Conservation (phyloP, 1,140 invertebrate genomes). For the Drosophila pandora region DNA sequence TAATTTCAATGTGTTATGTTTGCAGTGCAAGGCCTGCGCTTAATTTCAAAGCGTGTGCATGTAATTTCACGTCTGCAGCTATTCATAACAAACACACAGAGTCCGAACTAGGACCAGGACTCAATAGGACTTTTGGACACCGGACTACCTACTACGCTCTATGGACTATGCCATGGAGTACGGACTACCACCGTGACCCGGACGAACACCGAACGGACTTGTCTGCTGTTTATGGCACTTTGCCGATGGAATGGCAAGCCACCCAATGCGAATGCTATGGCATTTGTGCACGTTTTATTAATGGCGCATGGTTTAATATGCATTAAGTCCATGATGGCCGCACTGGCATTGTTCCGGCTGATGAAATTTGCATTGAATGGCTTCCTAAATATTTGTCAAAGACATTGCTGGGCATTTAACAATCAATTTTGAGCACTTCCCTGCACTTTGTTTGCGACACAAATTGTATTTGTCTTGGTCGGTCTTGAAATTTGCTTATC, state of each 20-base stretch:
- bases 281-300: constrained; percentile 75
- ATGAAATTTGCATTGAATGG: constrained; percentile 53
- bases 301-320: constrained; percentile 56
- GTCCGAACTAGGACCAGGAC: constrained; percentile 26
- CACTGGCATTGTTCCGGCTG: constrained; percentile 44
- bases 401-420: constrained; percentile 49
- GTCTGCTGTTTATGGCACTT: constrained; percentile 54
- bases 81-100: constrained; percentile 60
- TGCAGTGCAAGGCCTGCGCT: constrained; percentile 15
- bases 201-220: constrained; percentile 24
- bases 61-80: constrained; percentile 57
- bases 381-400: constrained; percentile 52
- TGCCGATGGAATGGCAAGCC: constrained; percentile 34
- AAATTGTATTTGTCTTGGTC: constrained; percentile 48
- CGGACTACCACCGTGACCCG: constrained; percentile 18
- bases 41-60: constrained; percentile 46
- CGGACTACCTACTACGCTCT: neutral
- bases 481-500: constrained; percentile 46
- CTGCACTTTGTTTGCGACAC: constrained; percentile 48
- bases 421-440: constrained; percentile 49
- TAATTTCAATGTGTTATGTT: neutral
- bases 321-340: constrained; percentile 51
- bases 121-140: constrained; percentile 11
- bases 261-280: constrained; percentile 25
- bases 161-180: neutral